A percentile compares a stretch with the other conserved stretches of the same genome.
These are phyloP conservation scores for Agriopis leucophaearia DNA, from an alignment of 2,888 invertebrate species.

Conservation along the genomic window DNA sequence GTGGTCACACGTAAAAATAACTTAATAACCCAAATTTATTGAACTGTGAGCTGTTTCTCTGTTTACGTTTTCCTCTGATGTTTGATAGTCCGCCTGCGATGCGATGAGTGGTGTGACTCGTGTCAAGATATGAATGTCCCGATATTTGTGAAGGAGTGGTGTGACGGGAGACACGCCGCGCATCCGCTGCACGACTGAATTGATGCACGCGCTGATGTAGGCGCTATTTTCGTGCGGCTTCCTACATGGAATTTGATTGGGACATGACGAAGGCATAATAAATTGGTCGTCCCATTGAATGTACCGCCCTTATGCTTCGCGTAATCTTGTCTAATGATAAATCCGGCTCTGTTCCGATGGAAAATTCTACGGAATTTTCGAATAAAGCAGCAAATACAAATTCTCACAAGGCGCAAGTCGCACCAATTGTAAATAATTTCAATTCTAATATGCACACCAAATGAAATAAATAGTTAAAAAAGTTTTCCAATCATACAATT, in stretches of 20 bases:
- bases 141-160: constrained; percentile 81
- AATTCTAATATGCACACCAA: too few species aligned
- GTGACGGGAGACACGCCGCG: constrained; percentile 73
- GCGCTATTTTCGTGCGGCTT: constrained; percentile 65
- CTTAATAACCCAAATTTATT: not conserved
- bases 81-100: not conserved
- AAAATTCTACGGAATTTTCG: too few species aligned
- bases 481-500: too few species aligned
- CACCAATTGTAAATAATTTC: too few species aligned
- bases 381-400: too few species aligned
- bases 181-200: constrained; percentile 68
- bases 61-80: not conserved
- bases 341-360: too few species aligned
- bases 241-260: constrained; percentile 40
- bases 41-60: not conserved
- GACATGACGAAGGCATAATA: constrained; percentile 23
- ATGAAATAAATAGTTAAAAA: too few species aligned
- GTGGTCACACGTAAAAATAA: not conserved
- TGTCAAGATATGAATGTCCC: constrained; percentile 81
- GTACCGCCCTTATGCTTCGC: not conserved
- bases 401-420: too few species aligned
- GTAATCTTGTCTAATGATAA: too few species aligned
- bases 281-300: constrained; percentile 1
- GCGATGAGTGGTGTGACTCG: constrained; percentile 28
- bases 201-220: constrained; percentile 53